phyloP scores from a whole-genome alignment of 1,140 invertebrate genomes.

The Aphidius gifuensis region DNA sequence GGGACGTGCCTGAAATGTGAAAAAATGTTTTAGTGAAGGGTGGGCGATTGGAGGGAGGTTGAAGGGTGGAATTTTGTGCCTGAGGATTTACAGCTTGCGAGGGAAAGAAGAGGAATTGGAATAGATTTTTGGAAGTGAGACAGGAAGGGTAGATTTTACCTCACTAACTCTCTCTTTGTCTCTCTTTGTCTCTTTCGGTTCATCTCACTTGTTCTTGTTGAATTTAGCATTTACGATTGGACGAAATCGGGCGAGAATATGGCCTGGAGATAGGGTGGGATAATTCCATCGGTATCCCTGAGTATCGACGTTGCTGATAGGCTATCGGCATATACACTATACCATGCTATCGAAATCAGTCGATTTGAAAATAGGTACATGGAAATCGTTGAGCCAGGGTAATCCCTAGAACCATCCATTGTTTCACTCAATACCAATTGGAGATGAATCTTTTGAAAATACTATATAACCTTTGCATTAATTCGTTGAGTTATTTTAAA shows the following conservation, averaged over 20 bases:
- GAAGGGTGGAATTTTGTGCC: conserved; percentile 3
- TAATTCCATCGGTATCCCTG: conserved; percentile 29
- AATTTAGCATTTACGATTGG: conserved; percentile 25
- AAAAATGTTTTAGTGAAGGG: neutral
- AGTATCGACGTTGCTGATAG: conserved; percentile 27
- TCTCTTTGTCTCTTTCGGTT: neutral
- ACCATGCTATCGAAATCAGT: conserved; percentile 23
- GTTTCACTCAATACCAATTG: neutral
- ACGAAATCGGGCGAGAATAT: conserved; percentile 36
- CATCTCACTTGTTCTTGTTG: neutral
- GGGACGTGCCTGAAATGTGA: conserved; percentile 43
- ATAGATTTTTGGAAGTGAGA: neutral
- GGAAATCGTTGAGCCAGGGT: conserved; percentile 17
- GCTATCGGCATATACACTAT: conserved; percentile 19
- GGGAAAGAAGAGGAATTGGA: neutral
- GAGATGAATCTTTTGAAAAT: conserved; percentile 11
- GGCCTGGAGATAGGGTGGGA: conserved; percentile 28
- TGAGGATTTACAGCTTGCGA: neutral
- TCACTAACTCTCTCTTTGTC: neutral
- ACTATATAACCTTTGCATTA: conserved; percentile 26
- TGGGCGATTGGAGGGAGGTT: conserved; percentile 7
- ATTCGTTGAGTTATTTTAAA: neutral
- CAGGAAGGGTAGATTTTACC: neutral
- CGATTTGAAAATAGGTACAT: conserved; percentile 21
- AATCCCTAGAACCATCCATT: conserved; percentile 3